These are phyloP conservation scores for Lithobates sylvaticus DNA, from an alignment of 2,797 vertebrate genomes.

Conservation along the genomic window DNA sequence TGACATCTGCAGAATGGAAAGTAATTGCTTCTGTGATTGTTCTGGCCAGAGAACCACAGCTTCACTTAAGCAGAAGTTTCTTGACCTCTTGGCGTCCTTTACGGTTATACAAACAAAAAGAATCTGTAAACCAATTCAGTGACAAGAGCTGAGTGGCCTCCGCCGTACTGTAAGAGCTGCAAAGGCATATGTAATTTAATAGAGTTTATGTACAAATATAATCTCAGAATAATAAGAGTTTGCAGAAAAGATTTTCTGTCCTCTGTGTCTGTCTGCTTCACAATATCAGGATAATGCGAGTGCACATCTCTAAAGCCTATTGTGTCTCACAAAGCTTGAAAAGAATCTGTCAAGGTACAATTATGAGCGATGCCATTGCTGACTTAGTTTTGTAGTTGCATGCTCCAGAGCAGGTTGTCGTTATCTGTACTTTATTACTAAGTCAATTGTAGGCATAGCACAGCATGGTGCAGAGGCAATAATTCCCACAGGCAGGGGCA, in stretches of 20 bases:
- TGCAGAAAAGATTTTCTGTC: background rate
- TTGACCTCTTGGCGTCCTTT: constrained; percentile 57
- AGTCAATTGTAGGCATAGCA: no score
- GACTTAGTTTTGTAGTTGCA: no score
- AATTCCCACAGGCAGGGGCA: no score
- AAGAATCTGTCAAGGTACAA: no score
- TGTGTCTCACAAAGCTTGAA: background rate
- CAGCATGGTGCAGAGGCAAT: no score
- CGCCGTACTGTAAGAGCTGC: background rate
- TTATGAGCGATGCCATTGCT: no score
- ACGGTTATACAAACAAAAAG: constrained; percentile 50
- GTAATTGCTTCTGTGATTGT: constrained; percentile 61
- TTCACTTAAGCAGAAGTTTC: constrained; percentile 58
- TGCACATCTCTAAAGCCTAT: background rate
- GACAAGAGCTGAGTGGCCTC: constrained; percentile 5
- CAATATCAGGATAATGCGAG: background rate
- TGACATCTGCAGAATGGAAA: constrained; percentile 61
- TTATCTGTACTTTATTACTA: no score
- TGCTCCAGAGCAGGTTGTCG: no score
- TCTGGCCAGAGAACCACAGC: constrained; percentile 59
- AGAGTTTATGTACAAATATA: constrained; percentile 30
- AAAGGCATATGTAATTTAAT: constrained; percentile 28
- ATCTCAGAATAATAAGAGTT: background rate
- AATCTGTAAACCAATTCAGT: constrained; percentile 46
- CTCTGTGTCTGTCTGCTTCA: background rate